Base-by-base conservation (phyloP, 1,140 invertebrate species). In the Rhyzopertha dominica region DNA sequence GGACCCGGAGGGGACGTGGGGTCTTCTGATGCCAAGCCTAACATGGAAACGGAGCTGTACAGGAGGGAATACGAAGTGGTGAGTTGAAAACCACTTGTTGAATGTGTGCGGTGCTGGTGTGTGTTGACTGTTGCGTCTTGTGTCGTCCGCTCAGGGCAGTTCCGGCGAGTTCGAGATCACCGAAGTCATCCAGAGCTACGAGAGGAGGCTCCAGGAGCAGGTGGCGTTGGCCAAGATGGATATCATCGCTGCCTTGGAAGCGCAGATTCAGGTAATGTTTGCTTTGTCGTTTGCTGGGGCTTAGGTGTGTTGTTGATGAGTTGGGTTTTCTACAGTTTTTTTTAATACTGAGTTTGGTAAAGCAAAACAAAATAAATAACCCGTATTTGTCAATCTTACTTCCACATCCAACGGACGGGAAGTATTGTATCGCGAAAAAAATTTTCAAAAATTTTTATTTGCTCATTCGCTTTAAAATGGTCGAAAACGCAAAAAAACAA, bases 211-310 rank as follows among this genome's bases (percentile, higher is more conserved):
- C 43, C 69, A 77, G 53, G 76, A 81, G 54, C 77, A 80, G 61
- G 63, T 80, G 35, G 65, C 67, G 24, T 59, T 77, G 51, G 77
- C 77, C 37, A 74, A 73, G 40, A 66, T 72, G 48, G 79, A 81
- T 49, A 76, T 80, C 52, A 63, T 77, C 50, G 70, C 69, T 51
- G 74, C 71, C 40, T 62, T 81, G 49, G 75, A 77, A 65, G 64
- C 70, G 38, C 74, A 79, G 51, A 76, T 80, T 53, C 74, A 80
- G 76, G 77, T 80, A 71, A 69, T 19, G 12, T 20, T n/a, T 10
- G 24, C 39, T 37, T 39, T 39, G 7, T 26, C 4, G 4, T 19
- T 5, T 36, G 16, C 4, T 36, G 28, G 3, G 16, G n/a, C n/a
- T 13, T 17, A 36, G 4, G n/a, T 17, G n/a, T 17, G 34, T 17